Evolutionary conservation across 1,140 invertebrate genomes (phyloP).

Genomic region (Oscheius sp.): DNA sequence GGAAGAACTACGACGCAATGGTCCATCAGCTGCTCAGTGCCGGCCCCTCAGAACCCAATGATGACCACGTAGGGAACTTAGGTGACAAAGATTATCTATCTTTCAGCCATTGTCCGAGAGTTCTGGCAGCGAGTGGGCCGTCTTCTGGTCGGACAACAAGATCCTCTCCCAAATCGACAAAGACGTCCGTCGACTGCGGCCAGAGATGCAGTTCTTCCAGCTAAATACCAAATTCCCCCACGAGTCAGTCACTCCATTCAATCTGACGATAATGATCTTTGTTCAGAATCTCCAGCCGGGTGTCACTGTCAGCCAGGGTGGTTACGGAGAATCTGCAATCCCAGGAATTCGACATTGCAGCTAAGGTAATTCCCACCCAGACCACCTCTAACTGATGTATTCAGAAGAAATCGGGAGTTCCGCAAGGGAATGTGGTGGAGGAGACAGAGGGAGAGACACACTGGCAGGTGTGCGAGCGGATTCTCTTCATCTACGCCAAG

Average conservation of each 20-base stretch:
- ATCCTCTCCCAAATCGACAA: slow-evolving; percentile 66
- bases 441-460: slow-evolving; percentile 62
- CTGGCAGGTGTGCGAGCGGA: slow-evolving; percentile 90
- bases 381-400: no score
- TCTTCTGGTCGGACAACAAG: slow-evolving; percentile 65
- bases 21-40: slow-evolving; percentile 48
- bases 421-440: neutral
- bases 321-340: neutral
- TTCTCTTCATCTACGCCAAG: slow-evolving; percentile 94
- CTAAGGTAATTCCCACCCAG: neutral
- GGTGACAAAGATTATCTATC: neutral
- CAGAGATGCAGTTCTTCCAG: slow-evolving; percentile 66
- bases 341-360: neutral
- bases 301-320: neutral
- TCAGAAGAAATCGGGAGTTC: slow-evolving; percentile 18
- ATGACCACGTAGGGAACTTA: slow-evolving; percentile 42
- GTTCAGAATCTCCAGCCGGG: neutral
- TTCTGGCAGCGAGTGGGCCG: slow-evolving; percentile 64
- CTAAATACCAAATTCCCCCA: slow-evolving; percentile 62
- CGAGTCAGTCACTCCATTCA: slow-evolving; percentile 28
- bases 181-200: slow-evolving; percentile 64
- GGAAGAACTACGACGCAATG: slow-evolving; percentile 45
- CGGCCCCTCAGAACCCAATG: slow-evolving; percentile 7
- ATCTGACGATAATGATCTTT: neutral
- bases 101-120: slow-evolving; percentile 63